Evolutionary conservation across 2,888 invertebrate species (phyloP).

Genomic region (Nomada ruficornis): DNA sequence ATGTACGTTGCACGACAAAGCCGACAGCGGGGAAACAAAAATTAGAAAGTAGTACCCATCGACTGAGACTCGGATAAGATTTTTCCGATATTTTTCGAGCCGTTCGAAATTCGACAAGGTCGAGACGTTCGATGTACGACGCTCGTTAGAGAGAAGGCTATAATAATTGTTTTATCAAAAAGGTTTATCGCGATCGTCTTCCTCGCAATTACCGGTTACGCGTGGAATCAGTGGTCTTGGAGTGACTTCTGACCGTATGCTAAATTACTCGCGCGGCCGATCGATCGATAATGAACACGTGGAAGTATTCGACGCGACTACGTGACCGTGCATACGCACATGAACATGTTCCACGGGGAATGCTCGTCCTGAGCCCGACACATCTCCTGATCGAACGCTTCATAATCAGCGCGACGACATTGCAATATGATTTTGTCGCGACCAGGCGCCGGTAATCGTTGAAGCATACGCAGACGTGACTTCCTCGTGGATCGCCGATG

Average conservation of each 20-base stretch:
- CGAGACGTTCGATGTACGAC: too few relatives aligned
- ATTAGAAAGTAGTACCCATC: too few relatives aligned
- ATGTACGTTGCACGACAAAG: too few relatives aligned
- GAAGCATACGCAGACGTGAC: constrained; percentile 17
- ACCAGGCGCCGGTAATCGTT: constrained; percentile 14
- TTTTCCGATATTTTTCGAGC: too few relatives aligned
- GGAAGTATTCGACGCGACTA: constrained; percentile 57
- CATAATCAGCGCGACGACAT: constrained; percentile 46
- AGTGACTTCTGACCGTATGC: constrained; percentile 59
- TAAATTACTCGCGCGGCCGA: constrained; percentile 56
- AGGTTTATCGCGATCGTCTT: constrained; percentile 37
- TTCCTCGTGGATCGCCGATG: constrained; percentile 18
- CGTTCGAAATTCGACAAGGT: too few relatives aligned
- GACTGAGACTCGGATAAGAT: too few relatives aligned
- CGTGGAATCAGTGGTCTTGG: constrained; percentile 39
- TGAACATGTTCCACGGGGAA: constrained; percentile 35
- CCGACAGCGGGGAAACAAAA: too few relatives aligned
- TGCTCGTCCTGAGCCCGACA: constrained; percentile 32
- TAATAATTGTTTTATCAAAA: constrained; percentile 16
- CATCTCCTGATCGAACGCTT: constrained; percentile 37
- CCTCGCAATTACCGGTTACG: constrained; percentile 8
- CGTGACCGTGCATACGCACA: constrained; percentile 57
- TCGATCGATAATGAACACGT: constrained; percentile 62
- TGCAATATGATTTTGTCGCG: constrained; percentile 25
- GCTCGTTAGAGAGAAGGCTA: background rate